These are phyloP conservation scores for Pogonomyrmex californicus DNA, from an alignment of 1,140 invertebrate species.

Conservation along the genomic window DNA sequence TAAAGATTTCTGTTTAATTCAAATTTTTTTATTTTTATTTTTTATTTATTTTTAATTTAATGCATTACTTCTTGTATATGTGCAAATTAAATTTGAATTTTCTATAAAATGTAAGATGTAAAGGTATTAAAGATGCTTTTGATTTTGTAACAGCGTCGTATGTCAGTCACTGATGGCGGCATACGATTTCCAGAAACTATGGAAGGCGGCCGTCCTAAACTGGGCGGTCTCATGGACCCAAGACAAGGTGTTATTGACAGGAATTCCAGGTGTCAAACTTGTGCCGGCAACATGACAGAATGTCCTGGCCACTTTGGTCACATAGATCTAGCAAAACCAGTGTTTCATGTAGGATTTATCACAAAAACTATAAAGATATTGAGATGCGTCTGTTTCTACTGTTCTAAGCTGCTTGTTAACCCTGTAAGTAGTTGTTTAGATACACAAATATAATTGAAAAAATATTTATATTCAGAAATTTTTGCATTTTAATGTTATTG, in stretches of 20 bases:
- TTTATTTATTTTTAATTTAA: too few species aligned
- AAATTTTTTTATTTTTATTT: too few species aligned
- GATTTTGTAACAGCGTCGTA: slow-evolving; percentile 92
- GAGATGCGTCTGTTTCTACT: slow-evolving; percentile 99
- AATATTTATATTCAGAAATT: not conserved
- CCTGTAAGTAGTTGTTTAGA: slow-evolving; percentile 90
- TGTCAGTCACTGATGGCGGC: slow-evolving; percentile 99
- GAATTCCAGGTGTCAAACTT: slow-evolving; percentile 97
- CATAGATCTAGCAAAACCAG: slow-evolving; percentile 99
- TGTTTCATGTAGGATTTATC: slow-evolving; percentile 99
- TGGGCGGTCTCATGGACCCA: slow-evolving; percentile 99
- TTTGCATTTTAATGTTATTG: slow-evolving; percentile 26
- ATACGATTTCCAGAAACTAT: slow-evolving; percentile 99
- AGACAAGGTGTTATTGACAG: slow-evolving; percentile 99
- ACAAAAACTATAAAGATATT: slow-evolving; percentile 99
- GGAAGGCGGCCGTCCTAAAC: slow-evolving; percentile 98
- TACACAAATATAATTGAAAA: not conserved
- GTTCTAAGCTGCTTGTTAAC: slow-evolving; percentile 97
- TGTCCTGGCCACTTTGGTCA: slow-evolving; percentile 99
- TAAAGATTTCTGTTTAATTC: not conserved
- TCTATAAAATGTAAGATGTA: not conserved
- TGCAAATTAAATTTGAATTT: not conserved
- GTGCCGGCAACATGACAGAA: slow-evolving; percentile 99
- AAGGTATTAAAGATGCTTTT: not conserved
- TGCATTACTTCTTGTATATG: too few species aligned